Evolutionary conservation across 2,888 invertebrate species (phyloP), one percentile per base, ranked within the genome.

Genomic region (Caenorhabditis sp.): DNA sequence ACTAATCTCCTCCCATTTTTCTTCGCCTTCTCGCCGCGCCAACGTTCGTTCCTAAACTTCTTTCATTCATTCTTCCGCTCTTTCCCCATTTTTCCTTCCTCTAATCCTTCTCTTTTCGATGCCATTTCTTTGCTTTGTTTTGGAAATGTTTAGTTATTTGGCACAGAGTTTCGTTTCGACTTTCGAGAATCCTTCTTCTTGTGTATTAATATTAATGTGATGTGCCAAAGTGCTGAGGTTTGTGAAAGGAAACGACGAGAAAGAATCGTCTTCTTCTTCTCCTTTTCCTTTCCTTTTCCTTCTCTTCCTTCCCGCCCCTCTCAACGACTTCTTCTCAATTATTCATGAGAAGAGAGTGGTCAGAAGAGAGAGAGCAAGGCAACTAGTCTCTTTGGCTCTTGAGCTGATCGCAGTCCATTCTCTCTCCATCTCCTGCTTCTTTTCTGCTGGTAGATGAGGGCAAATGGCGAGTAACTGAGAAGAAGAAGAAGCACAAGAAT

Each of bases 331-430:
- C 74, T 76, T 76, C 76, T 76, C 76, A 76, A 76, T 76, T 76
- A 76, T 76, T 76, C 76, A 76, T 67, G 67, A 76, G 76, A 56
- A 26, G 53, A 76, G 62, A 72, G 72, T 72, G 72, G 76, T 65
- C 76, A 76, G 64, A 11, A 40, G 44, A 44, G 15, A 40, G 44
- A 44, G 58, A 51, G 60, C 60, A 53, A 22, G 28, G 62, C 56
- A 50, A 53, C 64, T 74, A 70, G 50, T 51, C 60, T 47, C 60
- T 28, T 44, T 40, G 47, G 35, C 60, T 62, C 55, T 53, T 58
- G 70, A 51, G 24, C 51, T 51, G 51, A 51, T 70, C 60, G 70
- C 37, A 53, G 53, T 28, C 62, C 53, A 55, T 53, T 18, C 65
- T 64, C 32, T 40, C 51, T n/a, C n/a, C n/a, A n/a, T n/a, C n/a